Evolutionary conservation across 2,888 invertebrate species (phyloP), one percentile per base, ranked within the genome.

Genomic region (Balanococcus diminutus): DNA sequence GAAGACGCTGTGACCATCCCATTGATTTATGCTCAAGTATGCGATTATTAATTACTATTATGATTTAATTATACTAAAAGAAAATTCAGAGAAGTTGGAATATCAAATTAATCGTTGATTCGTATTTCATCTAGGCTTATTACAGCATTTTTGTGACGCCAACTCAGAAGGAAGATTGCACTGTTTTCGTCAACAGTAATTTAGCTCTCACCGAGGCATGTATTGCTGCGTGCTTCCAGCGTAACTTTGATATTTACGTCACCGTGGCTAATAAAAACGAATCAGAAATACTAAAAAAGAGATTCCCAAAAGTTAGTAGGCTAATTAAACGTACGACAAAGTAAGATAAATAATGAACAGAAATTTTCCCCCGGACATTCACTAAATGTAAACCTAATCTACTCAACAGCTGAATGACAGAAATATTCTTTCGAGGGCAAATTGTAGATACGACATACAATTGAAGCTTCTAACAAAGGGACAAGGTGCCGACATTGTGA

Each of bases 171-270:
- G 42, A 32, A 16, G 39, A 39, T 1, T 89, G 90, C 84, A 89
- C 89, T 46, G 88, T 91, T 51, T 89, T 92, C 0, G 92, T 92
- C 84, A 93, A 93, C 88, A 91, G 92, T 1, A 92, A 92, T 87
- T 95, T 95, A 31, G 94, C 94, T n/a, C 92, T 95, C 9, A 95
- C 95, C 0, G 92, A 94, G 89, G 94, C 95, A 0, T 95, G 95
- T 19, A 95, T 95, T 87, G 91, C 93, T 72, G 91, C 95, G 51
- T 94, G 94, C 0, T 90, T 94, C 14, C 91, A 92, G 86, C 91
- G 92, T 88, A 93, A 93, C 2, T 92, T 94, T 89, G 92, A 92
- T 82, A 93, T 94, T 0, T 94, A 90, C 89, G 94, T 94, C 11
- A 95, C 95, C 0, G 94, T 95, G 72, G 94, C 93, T 72, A 92